phyloP scores from a whole-genome alignment of 2,888 invertebrate species.

The Zeuzera pyrina region DNA sequence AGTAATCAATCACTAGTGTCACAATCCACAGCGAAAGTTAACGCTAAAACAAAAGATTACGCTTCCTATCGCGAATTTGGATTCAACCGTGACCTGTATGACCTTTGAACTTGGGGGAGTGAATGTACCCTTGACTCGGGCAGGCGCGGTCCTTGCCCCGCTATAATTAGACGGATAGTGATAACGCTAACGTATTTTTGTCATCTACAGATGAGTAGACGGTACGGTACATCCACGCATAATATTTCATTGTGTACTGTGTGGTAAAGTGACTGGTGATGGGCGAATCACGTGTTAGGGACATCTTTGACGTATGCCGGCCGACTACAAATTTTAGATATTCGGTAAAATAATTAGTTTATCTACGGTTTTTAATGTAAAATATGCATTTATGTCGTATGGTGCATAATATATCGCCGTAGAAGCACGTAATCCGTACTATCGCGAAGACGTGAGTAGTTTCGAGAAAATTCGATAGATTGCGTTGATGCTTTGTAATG shows the following conservation, averaged over 20 bases:
- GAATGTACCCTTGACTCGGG: conserved; percentile 65
- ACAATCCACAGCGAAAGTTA: not conserved
- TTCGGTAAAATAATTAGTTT: too few relatives aligned
- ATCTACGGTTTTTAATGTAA: too few relatives aligned
- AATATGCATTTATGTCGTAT: too few relatives aligned
- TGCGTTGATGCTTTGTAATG: too few relatives aligned
- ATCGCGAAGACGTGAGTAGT: too few relatives aligned
- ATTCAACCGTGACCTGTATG: conserved; percentile 49
- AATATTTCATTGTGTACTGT: not conserved
- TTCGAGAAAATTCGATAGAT: too few relatives aligned
- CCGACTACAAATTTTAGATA: too few relatives aligned
- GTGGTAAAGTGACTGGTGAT: too few relatives aligned
- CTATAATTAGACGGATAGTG: conserved; percentile 55
- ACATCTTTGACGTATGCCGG: conserved; percentile 7
- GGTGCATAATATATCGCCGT: too few relatives aligned
- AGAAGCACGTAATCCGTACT: too few relatives aligned
- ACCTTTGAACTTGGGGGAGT: conserved; percentile 65
- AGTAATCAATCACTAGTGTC: too few relatives aligned
- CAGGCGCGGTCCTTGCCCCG: conserved; percentile 41
- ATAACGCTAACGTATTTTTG: conserved; percentile 30
- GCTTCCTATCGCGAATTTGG: conserved; percentile 17
- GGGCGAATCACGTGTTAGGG: conserved; percentile 6
- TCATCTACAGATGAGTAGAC: conserved; percentile 1
- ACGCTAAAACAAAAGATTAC: not conserved
- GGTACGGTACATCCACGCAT: not conserved